Base-by-base conservation (phyloP, 53 echinoderm and acorn worm species). In the Echinarachnius parma region DNA sequence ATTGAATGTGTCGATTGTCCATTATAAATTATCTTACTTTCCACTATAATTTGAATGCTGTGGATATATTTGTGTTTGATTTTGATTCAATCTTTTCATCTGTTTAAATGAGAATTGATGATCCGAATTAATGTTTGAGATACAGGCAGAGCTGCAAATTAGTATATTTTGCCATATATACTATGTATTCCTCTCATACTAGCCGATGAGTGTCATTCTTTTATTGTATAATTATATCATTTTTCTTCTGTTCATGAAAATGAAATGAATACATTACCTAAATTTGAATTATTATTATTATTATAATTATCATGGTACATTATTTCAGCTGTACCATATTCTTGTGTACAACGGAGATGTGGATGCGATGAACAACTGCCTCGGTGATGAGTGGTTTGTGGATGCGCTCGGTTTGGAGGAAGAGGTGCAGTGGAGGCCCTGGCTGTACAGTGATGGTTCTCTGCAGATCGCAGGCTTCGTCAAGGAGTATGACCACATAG, bases 391-490 rank as follows among this genome's bases (percentile, higher is more conserved):
- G 52, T 88, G 98, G 91, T 92, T 98, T 71, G 91, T 98, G 3
- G 81, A 86, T 28, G 36, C 53, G 5, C 75, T 98, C 1, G 60
- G 49, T 9, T 47, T 85, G 9, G 80, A 86, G 16, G 88, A 82
- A 11, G 82, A 82, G 55, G 91, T 98, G 1, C 88, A 88, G 32
- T 91, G 98, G 88, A 63, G 98, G 2, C 70, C 88, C 1, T 98
- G 98, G 98, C 82, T 91, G 4, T 98, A 82, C 54, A 60, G 22
- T 48, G 81, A 83, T 65, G 83, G 81, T 4, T 80, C 65, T 9
- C 77, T 92, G 1, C 98, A 98, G 83, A 46, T 98, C 0, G 98
- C 91, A 9, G 98, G 98, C 4, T 98, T 98, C 46, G 86, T 98
- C 57, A 85, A 98, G 54, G 91, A 98, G 60, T 98, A 82, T 54